Conservation (phyloP, 1,140 invertebrate genomes). For the Lucilia cuprina region DNA sequence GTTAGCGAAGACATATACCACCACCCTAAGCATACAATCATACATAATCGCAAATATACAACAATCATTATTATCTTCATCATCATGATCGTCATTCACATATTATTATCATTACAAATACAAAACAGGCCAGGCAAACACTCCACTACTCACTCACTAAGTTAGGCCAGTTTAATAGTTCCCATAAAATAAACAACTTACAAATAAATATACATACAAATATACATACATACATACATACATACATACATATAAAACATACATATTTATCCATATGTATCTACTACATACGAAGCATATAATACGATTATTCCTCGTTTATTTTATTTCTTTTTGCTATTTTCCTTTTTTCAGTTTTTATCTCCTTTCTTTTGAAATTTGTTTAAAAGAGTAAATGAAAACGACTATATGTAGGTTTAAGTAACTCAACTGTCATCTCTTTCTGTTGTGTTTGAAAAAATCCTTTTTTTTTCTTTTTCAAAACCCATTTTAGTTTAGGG, state of each 20-base stretch:
- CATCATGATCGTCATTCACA: background rate
- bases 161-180: constrained; percentile 5
- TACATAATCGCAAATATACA: background rate
- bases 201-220: background rate
- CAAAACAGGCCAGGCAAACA: background rate
- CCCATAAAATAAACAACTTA: background rate
- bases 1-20: constrained; percentile 26
- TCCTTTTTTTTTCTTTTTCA: background rate
- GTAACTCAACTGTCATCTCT: background rate
- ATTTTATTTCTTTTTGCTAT: background rate
- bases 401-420: background rate
- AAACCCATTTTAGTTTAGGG: background rate
- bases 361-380: background rate
- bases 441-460: background rate
- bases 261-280: no score
- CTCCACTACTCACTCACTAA: background rate
- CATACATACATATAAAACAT: no score
- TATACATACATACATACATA: background rate
- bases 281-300: background rate
- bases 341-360: background rate
- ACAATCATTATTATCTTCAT: no score
- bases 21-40: background rate
- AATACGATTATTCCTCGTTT: background rate
- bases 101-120: background rate
- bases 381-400: background rate